Conservation (phyloP, 2,888 invertebrate genomes). For the Nasonia oneida region DNA sequence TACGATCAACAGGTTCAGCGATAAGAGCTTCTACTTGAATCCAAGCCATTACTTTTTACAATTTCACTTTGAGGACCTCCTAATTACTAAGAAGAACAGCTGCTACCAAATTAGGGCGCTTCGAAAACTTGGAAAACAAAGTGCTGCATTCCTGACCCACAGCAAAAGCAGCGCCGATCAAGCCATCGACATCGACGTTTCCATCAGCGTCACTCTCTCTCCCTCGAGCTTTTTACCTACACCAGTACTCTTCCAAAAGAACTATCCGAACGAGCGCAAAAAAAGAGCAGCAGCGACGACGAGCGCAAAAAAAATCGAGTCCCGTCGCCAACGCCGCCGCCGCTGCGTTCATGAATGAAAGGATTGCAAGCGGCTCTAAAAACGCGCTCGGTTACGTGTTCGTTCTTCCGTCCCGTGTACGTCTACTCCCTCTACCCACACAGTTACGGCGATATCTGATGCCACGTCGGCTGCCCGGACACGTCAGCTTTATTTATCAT, state of each 20-base stretch:
- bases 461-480: constrained; percentile 42
- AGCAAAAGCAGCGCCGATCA: background rate
- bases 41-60: too few species aligned
- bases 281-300: background rate
- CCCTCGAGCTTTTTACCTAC: constrained; percentile 2
- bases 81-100: too few species aligned
- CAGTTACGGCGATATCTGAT: constrained; percentile 47
- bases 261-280: background rate
- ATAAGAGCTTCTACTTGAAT: too few species aligned
- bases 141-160: background rate
- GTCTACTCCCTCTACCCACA: background rate
- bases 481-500: constrained; percentile 57
- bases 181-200: constrained; percentile 12
- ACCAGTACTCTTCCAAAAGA: background rate
- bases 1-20: too few species aligned
- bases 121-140: background rate
- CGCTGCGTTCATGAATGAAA: constrained; percentile 50
- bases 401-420: constrained; percentile 33
- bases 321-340: background rate
- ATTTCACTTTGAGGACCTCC: too few species aligned
- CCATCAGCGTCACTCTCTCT: constrained; percentile 14
- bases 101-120: too few species aligned
- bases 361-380: constrained; percentile 44
- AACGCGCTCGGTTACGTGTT: constrained; percentile 49
- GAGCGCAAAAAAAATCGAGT: background rate